phyloP scores from a whole-genome alignment of 2,797 vertebrate species.

The Hypotaenidia philippensis region DNA sequence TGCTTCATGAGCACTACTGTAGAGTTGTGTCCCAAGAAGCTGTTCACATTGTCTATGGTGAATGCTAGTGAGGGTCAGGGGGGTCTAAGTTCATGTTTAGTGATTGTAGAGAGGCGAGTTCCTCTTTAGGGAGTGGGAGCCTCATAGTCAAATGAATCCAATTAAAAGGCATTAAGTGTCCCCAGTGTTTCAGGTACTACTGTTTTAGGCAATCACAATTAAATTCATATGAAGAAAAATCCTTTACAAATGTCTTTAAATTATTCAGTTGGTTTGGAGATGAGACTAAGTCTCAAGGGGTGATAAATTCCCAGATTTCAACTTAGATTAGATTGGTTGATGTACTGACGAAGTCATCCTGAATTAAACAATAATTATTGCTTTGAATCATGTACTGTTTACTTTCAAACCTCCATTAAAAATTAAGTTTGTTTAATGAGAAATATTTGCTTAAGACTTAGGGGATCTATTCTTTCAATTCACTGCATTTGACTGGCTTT shows the following conservation, averaged over 20 bases:
- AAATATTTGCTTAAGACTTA: not conserved
- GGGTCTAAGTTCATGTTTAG: not conserved
- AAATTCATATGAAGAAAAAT: not conserved
- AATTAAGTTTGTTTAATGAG: not conserved
- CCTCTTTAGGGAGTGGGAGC: not conserved
- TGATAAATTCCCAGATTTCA: not conserved
- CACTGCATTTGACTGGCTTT: not conserved
- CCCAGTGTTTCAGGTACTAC: not conserved
- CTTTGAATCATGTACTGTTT: not conserved
- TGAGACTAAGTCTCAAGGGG: not conserved
- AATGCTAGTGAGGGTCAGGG: not conserved
- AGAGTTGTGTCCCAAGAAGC: not conserved
- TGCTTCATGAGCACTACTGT: not conserved
- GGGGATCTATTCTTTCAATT: not conserved
- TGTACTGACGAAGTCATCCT: not conserved
- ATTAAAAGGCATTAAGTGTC: not conserved
- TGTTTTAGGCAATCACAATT: not conserved
- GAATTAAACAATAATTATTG: not conserved
- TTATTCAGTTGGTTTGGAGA: not conserved
- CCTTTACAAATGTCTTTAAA: not conserved
- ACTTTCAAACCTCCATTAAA: not conserved
- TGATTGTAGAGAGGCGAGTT: fast-evolving
- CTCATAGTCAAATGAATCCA: not conserved
- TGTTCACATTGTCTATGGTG: fast-evolving
- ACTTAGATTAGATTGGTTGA: not conserved